Evolutionary conservation across 2,113 vertebrate species (phyloP), one percentile per base, ranked within the genome.

Genomic region (Podilymbus podiceps): DNA sequence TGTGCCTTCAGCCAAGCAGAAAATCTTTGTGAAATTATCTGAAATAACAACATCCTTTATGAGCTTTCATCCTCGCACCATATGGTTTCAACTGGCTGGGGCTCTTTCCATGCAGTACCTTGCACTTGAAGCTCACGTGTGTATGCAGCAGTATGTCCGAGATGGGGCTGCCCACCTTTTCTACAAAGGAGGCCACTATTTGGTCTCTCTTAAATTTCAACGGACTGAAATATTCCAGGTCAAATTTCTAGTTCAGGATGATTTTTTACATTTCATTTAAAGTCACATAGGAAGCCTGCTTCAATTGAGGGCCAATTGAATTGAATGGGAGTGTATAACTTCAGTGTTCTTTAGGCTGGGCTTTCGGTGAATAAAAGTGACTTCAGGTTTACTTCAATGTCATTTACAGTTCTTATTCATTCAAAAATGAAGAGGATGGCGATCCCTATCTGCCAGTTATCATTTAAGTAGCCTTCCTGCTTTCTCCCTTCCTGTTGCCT

Each of bases 1-100:
- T 98, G 98, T 98, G 98, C 98, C 96, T 98, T 96, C 97, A 97
- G 91, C 96, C 96, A 93, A 98, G 98, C 98, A 97, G 98, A 99
- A 99, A 99, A 98, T 98, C 98, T 98, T 97, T 93, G 95, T 88
- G 96, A 99, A 99, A 98, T 98, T 98, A 98, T 97, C 98, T 98
- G 97, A 97, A 84, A 98, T 95, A 97, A 98, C 55, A 42, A 96
- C 95, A 97, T 97, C 98, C 96, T 98, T 98, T 90, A 97, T 95
- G 97, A 98, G 98, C 98, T 98, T 98, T 98, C 98, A 98, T 98
- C 97, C 97, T 95, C 50, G 9, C 90, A 44, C 96, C 94, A 76
- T 30, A 56, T 11, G 56, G 85, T 38, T 88, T 67, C 85, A 77
- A 84, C 66, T 0, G 1, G 44, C 74, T 10, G 23, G 62, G 40